These are phyloP conservation scores for Cephus rjabovi DNA, from an alignment of 2,888 invertebrate genomes.

Conservation along the genomic window DNA sequence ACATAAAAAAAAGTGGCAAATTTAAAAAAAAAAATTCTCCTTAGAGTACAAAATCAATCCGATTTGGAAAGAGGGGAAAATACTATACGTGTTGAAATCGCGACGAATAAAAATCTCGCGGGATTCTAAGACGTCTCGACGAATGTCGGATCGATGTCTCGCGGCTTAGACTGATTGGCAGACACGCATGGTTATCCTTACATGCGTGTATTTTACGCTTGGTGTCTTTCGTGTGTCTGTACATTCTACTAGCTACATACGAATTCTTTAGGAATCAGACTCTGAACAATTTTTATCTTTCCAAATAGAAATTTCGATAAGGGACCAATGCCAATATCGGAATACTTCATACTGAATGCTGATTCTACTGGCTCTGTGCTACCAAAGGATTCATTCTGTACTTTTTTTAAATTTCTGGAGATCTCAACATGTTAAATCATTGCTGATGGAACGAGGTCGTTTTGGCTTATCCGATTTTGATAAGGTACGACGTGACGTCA, in stretches of 20 bases:
- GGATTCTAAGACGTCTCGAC: constrained; percentile 40
- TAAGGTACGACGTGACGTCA: neutral
- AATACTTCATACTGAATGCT: neutral
- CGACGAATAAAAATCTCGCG: constrained; percentile 45
- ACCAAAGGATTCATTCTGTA: neutral
- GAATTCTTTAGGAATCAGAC: neutral
- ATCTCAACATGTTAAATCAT: neutral
- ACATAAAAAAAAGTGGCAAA: neutral
- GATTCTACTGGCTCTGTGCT: neutral
- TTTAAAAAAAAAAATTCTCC: no score
- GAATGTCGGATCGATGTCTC: constrained; percentile 27
- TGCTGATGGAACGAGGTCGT: neutral
- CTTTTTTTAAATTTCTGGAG: neutral
- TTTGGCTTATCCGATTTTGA: neutral
- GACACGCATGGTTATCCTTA: neutral
- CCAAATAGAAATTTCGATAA: neutral
- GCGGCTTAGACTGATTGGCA: neutral
- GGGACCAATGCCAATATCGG: neutral
- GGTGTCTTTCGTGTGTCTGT: neutral
- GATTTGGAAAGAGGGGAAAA: constrained; percentile 55
- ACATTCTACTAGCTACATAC: neutral
- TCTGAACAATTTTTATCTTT: neutral
- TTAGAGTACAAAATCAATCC: constrained; percentile 40
- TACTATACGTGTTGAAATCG: constrained; percentile 42
- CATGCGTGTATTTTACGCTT: neutral